Conservation (phyloP, 2,113 vertebrate genomes). For the Elanus axillaris region DNA sequence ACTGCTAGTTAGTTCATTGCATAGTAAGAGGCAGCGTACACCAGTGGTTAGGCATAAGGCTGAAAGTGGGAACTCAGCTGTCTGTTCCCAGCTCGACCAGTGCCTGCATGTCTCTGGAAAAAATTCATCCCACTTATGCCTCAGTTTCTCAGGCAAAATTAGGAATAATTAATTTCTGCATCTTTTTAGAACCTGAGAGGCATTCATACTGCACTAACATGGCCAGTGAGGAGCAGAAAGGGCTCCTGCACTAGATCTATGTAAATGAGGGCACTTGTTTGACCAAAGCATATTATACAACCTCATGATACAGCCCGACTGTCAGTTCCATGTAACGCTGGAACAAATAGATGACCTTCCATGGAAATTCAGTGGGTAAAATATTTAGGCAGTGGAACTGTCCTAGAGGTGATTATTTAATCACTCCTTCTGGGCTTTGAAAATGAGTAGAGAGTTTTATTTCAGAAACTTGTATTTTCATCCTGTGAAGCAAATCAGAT, state of each 20-base stretch:
- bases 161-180: not conserved
- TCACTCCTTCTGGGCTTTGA: not conserved
- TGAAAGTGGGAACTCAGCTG: not conserved
- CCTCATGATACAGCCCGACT: not conserved
- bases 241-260: not conserved
- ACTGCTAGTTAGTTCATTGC: not conserved
- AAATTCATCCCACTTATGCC: not conserved
- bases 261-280: not conserved
- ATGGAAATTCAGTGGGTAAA: not conserved
- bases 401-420: not conserved
- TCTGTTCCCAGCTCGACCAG: not conserved
- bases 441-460: not conserved
- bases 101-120: not conserved
- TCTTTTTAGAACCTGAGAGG: not conserved
- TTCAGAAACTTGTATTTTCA: not conserved
- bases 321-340: not conserved
- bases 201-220: not conserved
- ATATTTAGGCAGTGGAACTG: not conserved
- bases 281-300: not conserved
- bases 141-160: not conserved
- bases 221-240: not conserved
- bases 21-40: not conserved
- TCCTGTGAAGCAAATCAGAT: not conserved
- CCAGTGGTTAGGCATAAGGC: not conserved
- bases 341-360: fast-evolving